Base-by-base conservation (phyloP, 2,113 vertebrate species). In the Onychostoma macrolepis region DNA sequence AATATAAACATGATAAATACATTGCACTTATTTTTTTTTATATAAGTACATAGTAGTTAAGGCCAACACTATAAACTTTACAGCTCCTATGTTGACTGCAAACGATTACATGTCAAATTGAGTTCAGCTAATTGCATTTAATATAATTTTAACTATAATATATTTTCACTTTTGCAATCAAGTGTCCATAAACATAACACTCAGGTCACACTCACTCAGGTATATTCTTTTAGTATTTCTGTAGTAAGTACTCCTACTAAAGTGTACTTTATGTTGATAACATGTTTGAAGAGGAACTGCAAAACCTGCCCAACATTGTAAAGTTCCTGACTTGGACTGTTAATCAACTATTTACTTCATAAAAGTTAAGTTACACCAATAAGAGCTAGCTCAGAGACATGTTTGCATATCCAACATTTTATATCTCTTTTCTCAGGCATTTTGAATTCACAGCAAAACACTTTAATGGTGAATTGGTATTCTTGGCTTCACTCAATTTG, bases 391-490 rank as follows among this genome's bases (percentile, higher is more conserved):
- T 65, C 58, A 45, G 72, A 50, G 76, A 85, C 61, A 72, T 75
- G 38, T 13, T 74, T 41, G 43, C n/a, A 7, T 61, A 79, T 74
- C 38, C 48, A 78, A 33, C 43, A 41, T 43, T 74, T 67, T 43
- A 26, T 80, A 41, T 12, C 0, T 0, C 26, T 50, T 58, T 61
- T 75, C 56, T 74, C 19, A 67, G 50, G 67, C 19, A 30, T 78
- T 30, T 26, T 50, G 33, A 67, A 86, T 28, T 86, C 81, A 74
- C 83, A 33, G 65, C 65, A 65, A 53, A 71, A 53, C 65, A 78
- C 17, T 80, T 88, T 41, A 89, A 90, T 78, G n/a, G 11, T 67
- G 83, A 85, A 88, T 87, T 78, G 71, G 67, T 89, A 84, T 71
- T 87, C 86, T 83, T 8, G 88, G 53, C 85, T 88, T 83, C 15